Conservation (phyloP, 2,888 invertebrate species). For the Punctoribates punctum region DNA sequence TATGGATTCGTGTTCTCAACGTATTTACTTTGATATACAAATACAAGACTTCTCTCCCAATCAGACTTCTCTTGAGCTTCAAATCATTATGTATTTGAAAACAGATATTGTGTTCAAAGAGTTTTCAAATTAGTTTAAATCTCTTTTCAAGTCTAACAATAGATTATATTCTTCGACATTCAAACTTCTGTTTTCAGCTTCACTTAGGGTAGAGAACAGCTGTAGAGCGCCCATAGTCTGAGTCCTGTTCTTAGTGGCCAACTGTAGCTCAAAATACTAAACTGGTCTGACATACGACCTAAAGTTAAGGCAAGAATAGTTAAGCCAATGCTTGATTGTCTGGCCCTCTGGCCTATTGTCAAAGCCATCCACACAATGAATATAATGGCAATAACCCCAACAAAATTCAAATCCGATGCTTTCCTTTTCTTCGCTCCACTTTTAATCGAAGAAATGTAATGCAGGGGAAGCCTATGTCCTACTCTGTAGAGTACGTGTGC, state of each 20-base stretch:
- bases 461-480: background rate
- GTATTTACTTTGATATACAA: background rate
- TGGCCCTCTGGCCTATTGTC: constrained; percentile 30
- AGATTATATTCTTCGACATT: no score
- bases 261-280: constrained; percentile 15
- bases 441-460: background rate
- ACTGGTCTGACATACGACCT: constrained; percentile 10
- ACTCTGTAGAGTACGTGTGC: background rate
- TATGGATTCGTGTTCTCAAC: background rate
- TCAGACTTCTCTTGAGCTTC: background rate
- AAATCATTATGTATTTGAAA: no score
- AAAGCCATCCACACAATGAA: constrained; percentile 6
- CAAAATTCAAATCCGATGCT: constrained; percentile 1
- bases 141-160: no score
- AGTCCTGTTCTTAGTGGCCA: background rate
- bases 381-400: constrained; percentile 28
- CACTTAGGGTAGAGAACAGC: background rate
- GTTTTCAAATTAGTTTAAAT: no score
- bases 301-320: background rate
- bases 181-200: no score
- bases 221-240: constrained; percentile 1
- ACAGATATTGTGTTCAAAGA: no score
- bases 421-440: constrained; percentile 10
- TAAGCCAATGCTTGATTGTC: constrained; percentile 8
- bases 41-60: background rate